Conservation (phyloP, 2,113 vertebrate species). For the Oceanites oceanicus region DNA sequence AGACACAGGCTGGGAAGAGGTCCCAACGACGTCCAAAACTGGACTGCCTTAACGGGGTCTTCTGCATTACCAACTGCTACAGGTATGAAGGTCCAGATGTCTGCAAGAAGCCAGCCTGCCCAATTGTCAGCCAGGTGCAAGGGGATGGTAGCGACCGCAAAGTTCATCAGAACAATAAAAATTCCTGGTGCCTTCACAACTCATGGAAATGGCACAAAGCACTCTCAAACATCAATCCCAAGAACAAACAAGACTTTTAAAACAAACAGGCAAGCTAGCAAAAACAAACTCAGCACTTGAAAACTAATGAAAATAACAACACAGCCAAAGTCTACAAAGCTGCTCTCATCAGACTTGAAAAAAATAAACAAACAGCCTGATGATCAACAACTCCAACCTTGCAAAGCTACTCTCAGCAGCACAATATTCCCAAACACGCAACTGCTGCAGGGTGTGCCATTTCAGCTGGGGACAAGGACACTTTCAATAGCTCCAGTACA, state of each 20-base stretch:
- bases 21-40: neutral
- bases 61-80: neutral
- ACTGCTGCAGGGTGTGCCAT: neutral
- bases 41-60: neutral
- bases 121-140: neutral
- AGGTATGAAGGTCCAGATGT: neutral
- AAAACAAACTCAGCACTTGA: neutral
- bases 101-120: neutral
- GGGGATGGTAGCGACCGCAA: accelerated
- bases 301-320: constrained; percentile 8
- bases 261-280: neutral
- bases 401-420: neutral
- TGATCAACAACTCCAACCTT: neutral
- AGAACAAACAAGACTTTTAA: constrained; percentile 24
- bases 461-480: neutral
- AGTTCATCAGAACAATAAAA: neutral
- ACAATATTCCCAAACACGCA: neutral
- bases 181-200: neutral
- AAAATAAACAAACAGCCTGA: neutral
- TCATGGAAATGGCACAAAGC: neutral
- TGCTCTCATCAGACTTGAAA: constrained; percentile 2
- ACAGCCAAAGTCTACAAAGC: constrained; percentile 6
- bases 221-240: neutral
- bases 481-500: neutral
- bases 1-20: neutral